phyloP scores from a whole-genome alignment of 2,797 vertebrate species.

The Manis crassicaudata region DNA sequence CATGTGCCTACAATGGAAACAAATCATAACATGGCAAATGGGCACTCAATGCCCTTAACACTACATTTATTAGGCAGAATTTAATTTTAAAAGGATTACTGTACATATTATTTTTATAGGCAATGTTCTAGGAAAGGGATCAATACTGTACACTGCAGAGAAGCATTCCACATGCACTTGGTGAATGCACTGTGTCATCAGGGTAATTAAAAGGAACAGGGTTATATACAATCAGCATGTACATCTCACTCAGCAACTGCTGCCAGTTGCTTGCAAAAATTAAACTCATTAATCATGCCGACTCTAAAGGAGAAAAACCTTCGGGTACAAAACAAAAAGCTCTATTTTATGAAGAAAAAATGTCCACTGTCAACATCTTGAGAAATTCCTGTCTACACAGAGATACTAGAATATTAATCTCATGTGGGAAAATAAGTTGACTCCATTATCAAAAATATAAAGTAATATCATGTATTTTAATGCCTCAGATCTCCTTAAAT shows the following conservation, averaged over 20 bases:
- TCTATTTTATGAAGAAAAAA: conserved; percentile 64
- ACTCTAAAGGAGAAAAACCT: conserved; percentile 78
- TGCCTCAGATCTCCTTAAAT: neutral
- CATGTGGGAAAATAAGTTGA: conserved; percentile 15
- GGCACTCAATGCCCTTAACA: conserved; percentile 33
- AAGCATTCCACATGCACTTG: conserved; percentile 75
- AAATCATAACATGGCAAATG: neutral
- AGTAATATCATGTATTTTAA: conserved; percentile 29
- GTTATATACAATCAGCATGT: conserved; percentile 80
- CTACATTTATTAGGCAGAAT: conserved; percentile 67
- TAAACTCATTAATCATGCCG: conserved; percentile 87
- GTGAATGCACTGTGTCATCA: conserved; percentile 82
- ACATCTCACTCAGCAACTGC: conserved; percentile 86
- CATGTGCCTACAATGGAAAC: neutral
- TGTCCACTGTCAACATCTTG: conserved; percentile 53
- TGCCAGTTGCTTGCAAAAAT: conserved; percentile 86
- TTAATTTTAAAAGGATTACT: conserved; percentile 72
- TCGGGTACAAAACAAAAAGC: conserved; percentile 68
- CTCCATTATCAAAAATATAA: conserved; percentile 56
- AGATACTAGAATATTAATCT: conserved; percentile 58
- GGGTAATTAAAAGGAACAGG: conserved; percentile 84
- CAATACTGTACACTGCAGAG: conserved; percentile 62
- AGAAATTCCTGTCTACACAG: conserved; percentile 23
- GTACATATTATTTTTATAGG: conserved; percentile 69
- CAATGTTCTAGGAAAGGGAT: conserved; percentile 63